These are phyloP conservation scores for Chrysolina americana DNA, from an alignment of 2,888 invertebrate species.

Conservation along the genomic window DNA sequence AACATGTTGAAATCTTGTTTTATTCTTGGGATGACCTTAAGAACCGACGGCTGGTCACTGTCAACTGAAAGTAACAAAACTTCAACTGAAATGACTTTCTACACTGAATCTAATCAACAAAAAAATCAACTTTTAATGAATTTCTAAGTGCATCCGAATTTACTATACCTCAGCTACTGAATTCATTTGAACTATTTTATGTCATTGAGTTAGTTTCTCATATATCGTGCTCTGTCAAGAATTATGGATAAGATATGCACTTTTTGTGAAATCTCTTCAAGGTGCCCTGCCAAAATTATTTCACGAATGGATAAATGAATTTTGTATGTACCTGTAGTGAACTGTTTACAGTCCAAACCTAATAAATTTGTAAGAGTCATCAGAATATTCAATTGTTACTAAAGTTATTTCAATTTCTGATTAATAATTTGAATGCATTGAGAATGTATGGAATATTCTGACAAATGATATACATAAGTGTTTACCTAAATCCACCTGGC, in stretches of 20 bases:
- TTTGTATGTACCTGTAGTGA: slow-evolving; percentile 22
- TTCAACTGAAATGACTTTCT: slow-evolving; percentile 19
- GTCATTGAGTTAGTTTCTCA: slow-evolving; percentile 21
- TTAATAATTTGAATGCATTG: no score
- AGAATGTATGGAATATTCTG: no score
- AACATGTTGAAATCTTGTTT: slow-evolving; percentile 8
- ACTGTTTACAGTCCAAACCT: slow-evolving; percentile 9
- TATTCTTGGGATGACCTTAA: slow-evolving; percentile 29
- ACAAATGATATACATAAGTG: no score
- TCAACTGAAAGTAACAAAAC: slow-evolving; percentile 21
- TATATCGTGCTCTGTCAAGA: not conserved
- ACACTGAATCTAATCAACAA: not conserved
- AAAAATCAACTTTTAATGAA: slow-evolving; percentile 1
- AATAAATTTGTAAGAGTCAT: slow-evolving; percentile 23
- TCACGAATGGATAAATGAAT: not conserved
- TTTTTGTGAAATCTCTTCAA: slow-evolving; percentile 3
- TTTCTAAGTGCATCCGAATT: slow-evolving; percentile 8
- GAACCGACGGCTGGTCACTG: slow-evolving; percentile 29
- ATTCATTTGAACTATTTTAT: slow-evolving; percentile 6
- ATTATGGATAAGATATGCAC: slow-evolving; percentile 11
- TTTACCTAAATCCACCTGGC: no score
- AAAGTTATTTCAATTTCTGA: no score
- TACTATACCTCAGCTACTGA: not conserved
- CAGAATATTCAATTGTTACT: not conserved
- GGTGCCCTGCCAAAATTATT: not conserved